Conservation (phyloP, 2,113 vertebrate genomes). For the Catharus minimus region DNA sequence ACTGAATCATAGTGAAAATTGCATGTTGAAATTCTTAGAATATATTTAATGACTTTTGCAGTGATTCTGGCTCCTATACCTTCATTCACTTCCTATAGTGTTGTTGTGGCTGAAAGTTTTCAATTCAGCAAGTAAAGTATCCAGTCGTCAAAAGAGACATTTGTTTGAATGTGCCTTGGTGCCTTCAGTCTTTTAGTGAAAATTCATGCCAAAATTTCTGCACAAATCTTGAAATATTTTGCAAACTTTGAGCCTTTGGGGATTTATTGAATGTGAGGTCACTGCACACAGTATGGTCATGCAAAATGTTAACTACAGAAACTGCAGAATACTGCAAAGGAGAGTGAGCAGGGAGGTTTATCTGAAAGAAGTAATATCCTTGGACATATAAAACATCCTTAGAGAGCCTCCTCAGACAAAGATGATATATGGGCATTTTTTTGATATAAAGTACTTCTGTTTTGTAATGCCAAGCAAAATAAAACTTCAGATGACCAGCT, state of each 20-base stretch:
- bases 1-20: background rate
- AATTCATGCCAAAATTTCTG: background rate
- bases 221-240: background rate
- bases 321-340: background rate
- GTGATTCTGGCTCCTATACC: background rate
- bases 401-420: background rate
- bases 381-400: background rate
- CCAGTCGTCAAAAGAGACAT: background rate
- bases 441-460: background rate
- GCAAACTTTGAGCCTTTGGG: background rate
- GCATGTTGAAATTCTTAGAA: background rate
- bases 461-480: background rate
- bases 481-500: fast-evolving
- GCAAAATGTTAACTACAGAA: conserved; percentile 24
- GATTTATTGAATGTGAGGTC: background rate
- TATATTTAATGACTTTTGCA: background rate
- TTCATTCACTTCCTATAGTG: background rate
- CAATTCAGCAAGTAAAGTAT: background rate
- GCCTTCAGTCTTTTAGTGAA: background rate
- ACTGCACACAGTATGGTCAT: background rate
- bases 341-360: background rate
- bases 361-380: background rate
- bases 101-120: background rate
- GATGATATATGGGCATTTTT: background rate
- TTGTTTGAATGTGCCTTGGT: background rate